Percentiles rank a stretch among this genome's conserved stretches.
phyloP scores from a whole-genome alignment of 2,888 invertebrate genomes.

The Drosophila neutralis region DNA sequence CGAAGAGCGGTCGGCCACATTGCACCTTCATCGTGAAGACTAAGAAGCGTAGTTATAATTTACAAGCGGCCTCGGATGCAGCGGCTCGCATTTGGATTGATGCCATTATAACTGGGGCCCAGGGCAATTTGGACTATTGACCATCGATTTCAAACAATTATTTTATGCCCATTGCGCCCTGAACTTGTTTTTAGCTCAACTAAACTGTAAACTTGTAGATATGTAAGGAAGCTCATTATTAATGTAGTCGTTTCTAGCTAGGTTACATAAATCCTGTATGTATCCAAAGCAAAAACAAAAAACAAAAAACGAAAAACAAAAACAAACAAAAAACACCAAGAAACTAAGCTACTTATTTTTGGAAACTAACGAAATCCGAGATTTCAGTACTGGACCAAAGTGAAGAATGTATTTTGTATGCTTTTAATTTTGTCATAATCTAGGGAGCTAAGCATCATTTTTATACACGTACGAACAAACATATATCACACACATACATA shows the following conservation, averaged over 20 bases:
- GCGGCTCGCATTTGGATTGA: constrained; percentile 99
- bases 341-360: constrained; percentile 50
- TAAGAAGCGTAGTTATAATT: constrained; percentile 93
- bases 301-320: constrained; percentile 5
- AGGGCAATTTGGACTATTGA: constrained; percentile 84
- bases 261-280: constrained; percentile 34
- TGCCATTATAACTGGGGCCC: constrained; percentile 85
- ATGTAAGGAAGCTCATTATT: constrained; percentile 40
- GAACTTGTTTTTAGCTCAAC: constrained; percentile 41
- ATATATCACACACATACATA: constrained; percentile 10
- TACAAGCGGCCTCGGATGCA: constrained; percentile 97
- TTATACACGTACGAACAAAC: constrained; percentile 26
- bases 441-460: constrained; percentile 42
- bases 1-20: constrained; percentile 95
- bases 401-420: constrained; percentile 71
- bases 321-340: constrained; percentile 11
- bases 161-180: neutral
- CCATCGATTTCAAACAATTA: neutral
- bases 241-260: constrained; percentile 25
- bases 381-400: constrained; percentile 80
- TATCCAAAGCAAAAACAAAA: constrained; percentile 18
- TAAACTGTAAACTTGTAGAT: constrained; percentile 41
- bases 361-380: constrained; percentile 76
- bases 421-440: constrained; percentile 62
- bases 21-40: constrained; percentile 98